A percentile compares a stretch with the other conserved stretches of the same genome.
phyloP scores from a whole-genome alignment of 1,140 invertebrate genomes.

The Drosophila rhopaloa region DNA sequence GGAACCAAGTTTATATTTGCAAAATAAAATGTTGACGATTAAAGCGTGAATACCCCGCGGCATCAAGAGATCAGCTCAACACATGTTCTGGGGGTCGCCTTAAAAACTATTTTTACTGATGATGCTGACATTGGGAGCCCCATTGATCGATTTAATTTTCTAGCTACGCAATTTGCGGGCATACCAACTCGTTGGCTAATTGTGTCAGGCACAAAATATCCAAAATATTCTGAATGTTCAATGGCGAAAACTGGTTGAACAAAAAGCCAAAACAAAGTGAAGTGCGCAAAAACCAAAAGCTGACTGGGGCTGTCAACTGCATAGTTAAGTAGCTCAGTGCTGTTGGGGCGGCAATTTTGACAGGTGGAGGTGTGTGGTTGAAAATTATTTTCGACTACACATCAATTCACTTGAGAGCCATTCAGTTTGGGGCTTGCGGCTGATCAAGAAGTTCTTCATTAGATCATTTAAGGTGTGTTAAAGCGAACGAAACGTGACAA shows the following conservation, averaged over 20 bases:
- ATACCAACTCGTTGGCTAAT: slow-evolving; percentile 45
- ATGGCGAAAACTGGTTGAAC: slow-evolving; percentile 65
- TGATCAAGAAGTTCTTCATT: slow-evolving; percentile 54
- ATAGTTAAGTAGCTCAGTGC: slow-evolving; percentile 62
- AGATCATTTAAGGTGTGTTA: slow-evolving; percentile 64
- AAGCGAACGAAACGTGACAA: slow-evolving; percentile 31
- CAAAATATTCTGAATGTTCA: slow-evolving; percentile 61
- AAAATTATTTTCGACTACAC: slow-evolving; percentile 33
- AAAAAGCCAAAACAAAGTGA: slow-evolving; percentile 24
- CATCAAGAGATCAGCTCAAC: slow-evolving; percentile 43
- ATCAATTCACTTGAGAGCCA: slow-evolving; percentile 63
- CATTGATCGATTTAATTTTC: slow-evolving; percentile 29
- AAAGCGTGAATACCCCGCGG: slow-evolving; percentile 30
- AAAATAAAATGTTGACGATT: slow-evolving; percentile 37
- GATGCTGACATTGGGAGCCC: slow-evolving; percentile 32
- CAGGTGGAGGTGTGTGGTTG: slow-evolving; percentile 37
- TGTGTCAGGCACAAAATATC: slow-evolving; percentile 51
- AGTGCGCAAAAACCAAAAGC: slow-evolving; percentile 51
- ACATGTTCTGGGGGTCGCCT: slow-evolving; percentile 51
- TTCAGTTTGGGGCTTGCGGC: slow-evolving; percentile 30
- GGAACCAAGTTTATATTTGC: slow-evolving; percentile 43
- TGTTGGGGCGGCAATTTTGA: slow-evolving; percentile 47
- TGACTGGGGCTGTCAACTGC: slow-evolving; percentile 64
- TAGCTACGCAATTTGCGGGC: slow-evolving; percentile 42
- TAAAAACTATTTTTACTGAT: slow-evolving; percentile 39